Conservation (phyloP, 2,888 invertebrate species). For the Himalopsyche kuldschensis region DNA sequence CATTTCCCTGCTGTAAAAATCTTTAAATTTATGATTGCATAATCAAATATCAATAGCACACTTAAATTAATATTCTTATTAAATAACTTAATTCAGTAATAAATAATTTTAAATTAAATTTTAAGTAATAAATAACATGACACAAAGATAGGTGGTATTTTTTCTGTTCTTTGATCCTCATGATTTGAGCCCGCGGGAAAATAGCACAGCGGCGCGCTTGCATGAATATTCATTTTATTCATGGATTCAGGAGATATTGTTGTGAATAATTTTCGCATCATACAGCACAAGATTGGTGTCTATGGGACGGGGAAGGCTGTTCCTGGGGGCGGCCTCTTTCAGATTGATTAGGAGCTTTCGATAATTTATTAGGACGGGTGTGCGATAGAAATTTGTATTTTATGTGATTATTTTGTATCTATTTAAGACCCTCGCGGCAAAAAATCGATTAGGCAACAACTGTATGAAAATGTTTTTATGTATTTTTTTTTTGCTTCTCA, state of each 20-base stretch:
- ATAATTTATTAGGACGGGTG: background rate
- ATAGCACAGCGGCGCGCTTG: slow-evolving; percentile 10
- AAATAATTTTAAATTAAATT: background rate
- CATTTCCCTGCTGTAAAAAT: too few species aligned
- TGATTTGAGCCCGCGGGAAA: background rate
- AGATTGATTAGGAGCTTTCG: slow-evolving; percentile 3
- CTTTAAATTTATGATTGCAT: too few species aligned
- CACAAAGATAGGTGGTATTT: background rate
- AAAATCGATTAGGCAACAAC: background rate
- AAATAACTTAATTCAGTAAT: background rate
- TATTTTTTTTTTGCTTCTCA: background rate
- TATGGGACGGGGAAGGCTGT: background rate
- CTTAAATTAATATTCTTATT: too few species aligned
- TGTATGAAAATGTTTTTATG: background rate
- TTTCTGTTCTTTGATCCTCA: slow-evolving; percentile 1
- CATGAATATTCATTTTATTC: slow-evolving; percentile 34
- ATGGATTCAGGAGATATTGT: slow-evolving; percentile 29
- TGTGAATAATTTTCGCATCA: slow-evolving; percentile 14
- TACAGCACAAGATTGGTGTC: slow-evolving; percentile 4
- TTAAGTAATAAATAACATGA: background rate
- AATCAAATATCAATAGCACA: too few species aligned
- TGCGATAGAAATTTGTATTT: background rate
- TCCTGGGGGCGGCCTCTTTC: background rate
- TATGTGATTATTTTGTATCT: background rate
- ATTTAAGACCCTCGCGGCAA: background rate